Conservation (phyloP, 2,888 invertebrate species). For the Euproctis similis region DNA sequence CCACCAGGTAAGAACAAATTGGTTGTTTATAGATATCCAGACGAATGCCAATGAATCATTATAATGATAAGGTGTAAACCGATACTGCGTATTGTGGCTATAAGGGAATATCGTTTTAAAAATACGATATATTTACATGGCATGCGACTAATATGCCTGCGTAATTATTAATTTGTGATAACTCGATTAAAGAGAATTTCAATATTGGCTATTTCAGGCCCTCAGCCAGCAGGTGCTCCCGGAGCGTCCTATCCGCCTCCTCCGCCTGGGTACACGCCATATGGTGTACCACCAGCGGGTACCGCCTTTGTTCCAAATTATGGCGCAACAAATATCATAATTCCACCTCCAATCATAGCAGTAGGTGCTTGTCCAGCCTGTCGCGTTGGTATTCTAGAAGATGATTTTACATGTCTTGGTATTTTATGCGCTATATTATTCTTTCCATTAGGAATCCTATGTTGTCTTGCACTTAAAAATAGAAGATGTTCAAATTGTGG, state of each 20-base stretch:
- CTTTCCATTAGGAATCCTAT: conserved; percentile 91
- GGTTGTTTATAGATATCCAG: conserved; percentile 28
- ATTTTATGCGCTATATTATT: conserved; percentile 89
- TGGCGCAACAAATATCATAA: conserved; percentile 78
- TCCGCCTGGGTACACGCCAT: conserved; percentile 76
- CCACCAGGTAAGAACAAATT: conserved; percentile 40
- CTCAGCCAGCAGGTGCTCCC: conserved; percentile 23
- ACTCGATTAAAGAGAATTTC: neutral
- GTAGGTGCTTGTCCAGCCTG: conserved; percentile 93
- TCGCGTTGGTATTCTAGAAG: conserved; percentile 89
- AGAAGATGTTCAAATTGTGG: conserved; percentile 92
- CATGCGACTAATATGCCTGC: neutral
- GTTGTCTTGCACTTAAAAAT: conserved; percentile 89
- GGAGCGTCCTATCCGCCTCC: conserved; percentile 59
- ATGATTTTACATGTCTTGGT: conserved; percentile 90
- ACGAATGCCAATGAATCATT: conserved; percentile 38
- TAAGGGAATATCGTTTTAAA: no score
- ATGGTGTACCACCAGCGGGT: conserved; percentile 43
- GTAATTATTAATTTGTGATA: neutral
- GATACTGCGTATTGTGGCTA: conserved; percentile 28
- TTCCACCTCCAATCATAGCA: conserved; percentile 85
- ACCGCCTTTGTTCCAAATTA: conserved; percentile 75
- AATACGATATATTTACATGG: no score
- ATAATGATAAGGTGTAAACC: conserved; percentile 37
- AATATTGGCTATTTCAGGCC: conserved; percentile 23